These are phyloP conservation scores for Lithobates sylvaticus DNA, from an alignment of 2,797 vertebrate genomes.

Conservation along the genomic window DNA sequence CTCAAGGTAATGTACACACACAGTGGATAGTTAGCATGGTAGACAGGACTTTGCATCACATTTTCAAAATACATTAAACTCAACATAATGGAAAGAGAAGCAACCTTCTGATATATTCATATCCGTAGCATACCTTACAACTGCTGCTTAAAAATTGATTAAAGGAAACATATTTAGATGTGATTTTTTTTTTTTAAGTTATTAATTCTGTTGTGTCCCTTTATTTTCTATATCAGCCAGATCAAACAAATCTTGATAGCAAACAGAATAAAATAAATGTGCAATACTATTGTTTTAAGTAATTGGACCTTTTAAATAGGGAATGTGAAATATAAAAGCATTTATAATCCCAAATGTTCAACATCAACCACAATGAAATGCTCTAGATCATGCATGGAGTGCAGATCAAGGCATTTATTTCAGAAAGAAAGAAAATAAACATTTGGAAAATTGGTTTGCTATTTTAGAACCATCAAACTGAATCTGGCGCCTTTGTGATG, in stretches of 20 bases:
- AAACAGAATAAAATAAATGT: constrained; percentile 14
- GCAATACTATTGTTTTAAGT: constrained; percentile 35
- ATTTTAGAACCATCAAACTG: constrained; percentile 35
- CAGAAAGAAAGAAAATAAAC: constrained; percentile 32
- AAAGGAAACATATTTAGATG: not conserved
- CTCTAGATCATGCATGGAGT: constrained; percentile 5
- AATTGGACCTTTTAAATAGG: constrained; percentile 44
- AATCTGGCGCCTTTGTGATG: constrained; percentile 38
- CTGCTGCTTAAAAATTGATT: not conserved
- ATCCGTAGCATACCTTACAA: not conserved
- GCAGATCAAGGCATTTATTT: constrained; percentile 29
- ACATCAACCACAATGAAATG: constrained; percentile 32
- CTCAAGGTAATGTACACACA: no score
- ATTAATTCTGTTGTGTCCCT: constrained; percentile 23
- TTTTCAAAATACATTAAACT: no score
- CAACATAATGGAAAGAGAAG: no score
- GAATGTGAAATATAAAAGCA: constrained; percentile 38
- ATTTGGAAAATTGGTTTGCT: constrained; percentile 35
- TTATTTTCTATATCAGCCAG: constrained; percentile 22
- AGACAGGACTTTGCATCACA: no score
- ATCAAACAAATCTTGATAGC: constrained; percentile 41
- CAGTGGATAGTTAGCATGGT: no score
- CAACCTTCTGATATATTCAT: no score
- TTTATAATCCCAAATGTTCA: constrained; percentile 41
- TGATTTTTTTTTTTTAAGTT: constrained; percentile 11